phyloP scores from a whole-genome alignment of 64 coral and sea anemone genomes.

The Hydrozoanthus tunicans region DNA sequence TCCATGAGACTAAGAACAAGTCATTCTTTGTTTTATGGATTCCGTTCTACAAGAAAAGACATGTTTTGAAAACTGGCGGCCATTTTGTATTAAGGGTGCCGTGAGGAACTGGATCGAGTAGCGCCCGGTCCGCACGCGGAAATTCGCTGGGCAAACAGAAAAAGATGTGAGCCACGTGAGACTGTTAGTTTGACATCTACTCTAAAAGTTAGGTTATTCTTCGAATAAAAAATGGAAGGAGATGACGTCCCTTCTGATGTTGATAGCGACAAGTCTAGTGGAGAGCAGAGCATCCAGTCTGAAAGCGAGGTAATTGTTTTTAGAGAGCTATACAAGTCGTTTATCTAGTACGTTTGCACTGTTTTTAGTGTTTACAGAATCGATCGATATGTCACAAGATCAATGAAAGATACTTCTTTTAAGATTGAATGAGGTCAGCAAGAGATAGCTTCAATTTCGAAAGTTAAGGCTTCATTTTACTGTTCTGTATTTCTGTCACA shows the following conservation, averaged over 20 bases:
- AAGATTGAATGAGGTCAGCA: too few relatives aligned
- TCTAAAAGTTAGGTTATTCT: too few relatives aligned
- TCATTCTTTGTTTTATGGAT: too few relatives aligned
- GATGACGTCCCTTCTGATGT: slow-evolving; percentile 8
- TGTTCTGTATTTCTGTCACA: too few relatives aligned
- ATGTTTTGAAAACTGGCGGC: too few relatives aligned
- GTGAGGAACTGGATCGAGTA: background rate
- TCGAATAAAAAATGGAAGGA: slow-evolving; percentile 1
- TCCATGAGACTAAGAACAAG: background rate
- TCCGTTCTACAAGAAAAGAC: too few relatives aligned
- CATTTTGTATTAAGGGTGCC: too few relatives aligned
- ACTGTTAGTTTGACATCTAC: too few relatives aligned
- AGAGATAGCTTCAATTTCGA: too few relatives aligned
- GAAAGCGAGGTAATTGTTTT: slow-evolving; percentile 16
- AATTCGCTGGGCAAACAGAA: background rate
- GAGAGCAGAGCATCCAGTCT: background rate
- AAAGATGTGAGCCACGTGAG: too few relatives aligned
- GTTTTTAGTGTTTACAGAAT: background rate
- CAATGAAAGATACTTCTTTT: too few relatives aligned
- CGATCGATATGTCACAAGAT: background rate
- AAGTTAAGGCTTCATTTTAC: too few relatives aligned
- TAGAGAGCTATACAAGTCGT: background rate
- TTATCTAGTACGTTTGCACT: background rate
- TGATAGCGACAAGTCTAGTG: slow-evolving; percentile 12
- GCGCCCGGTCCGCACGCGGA: background rate